phyloP scores from a whole-genome alignment of 2,888 invertebrate genomes.

The Neoascia interrupta region DNA sequence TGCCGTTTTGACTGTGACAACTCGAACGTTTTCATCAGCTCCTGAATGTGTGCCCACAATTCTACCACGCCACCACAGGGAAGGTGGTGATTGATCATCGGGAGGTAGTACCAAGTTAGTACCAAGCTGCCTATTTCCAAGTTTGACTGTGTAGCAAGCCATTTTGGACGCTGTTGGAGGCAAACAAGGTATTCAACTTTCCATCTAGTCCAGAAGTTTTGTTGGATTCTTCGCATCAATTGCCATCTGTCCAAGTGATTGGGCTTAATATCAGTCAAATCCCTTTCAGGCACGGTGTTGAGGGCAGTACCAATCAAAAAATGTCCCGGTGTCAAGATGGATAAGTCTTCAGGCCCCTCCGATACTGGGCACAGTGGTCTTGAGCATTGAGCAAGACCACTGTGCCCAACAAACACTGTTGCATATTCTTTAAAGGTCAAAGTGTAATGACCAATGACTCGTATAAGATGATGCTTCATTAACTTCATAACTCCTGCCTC shows the following conservation, averaged over 20 bases:
- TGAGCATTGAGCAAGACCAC: conserved; percentile 14
- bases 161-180: conserved; percentile 14
- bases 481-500: too few species aligned
- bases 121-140: conserved; percentile 13
- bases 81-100: conserved; percentile 28
- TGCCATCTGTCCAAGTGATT: conserved; percentile 21
- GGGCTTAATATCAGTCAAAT: neutral
- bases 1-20: conserved; percentile 24
- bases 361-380: neutral
- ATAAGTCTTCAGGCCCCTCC: conserved; percentile 14
- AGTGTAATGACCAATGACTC: conserved; percentile 14
- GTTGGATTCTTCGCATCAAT: conserved; percentile 14
- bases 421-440: conserved; percentile 17
- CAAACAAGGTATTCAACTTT: conserved; percentile 18
- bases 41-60: conserved; percentile 18
- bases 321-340: conserved; percentile 22
- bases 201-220: conserved; percentile 22
- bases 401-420: too few species aligned
- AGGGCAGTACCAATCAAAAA: conserved; percentile 19
- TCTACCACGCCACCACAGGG: conserved; percentile 15
- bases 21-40: conserved; percentile 18
- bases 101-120: too few species aligned
- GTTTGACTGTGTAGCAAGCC: neutral
- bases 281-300: conserved; percentile 18
- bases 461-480: conserved; percentile 11